Conservation (phyloP, 2,888 invertebrate species). For the Reticulitermes lucifugus region DNA sequence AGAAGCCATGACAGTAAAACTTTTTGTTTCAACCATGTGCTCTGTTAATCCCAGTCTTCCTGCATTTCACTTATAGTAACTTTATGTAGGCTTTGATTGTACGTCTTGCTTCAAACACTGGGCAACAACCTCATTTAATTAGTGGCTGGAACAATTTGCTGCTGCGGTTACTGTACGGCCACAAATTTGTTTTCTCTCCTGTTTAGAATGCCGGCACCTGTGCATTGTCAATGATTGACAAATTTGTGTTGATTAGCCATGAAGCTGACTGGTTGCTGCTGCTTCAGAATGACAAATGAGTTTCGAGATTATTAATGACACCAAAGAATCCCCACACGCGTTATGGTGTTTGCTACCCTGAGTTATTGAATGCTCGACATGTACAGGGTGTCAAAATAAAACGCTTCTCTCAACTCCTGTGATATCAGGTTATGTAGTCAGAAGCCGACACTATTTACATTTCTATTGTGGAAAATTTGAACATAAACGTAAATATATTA, state of each 20-base stretch:
- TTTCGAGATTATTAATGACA: constrained; percentile 35
- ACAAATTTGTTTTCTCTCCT: not conserved
- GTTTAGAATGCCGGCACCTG: not conserved
- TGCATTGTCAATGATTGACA: constrained; percentile 35
- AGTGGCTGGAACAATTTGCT: not conserved
- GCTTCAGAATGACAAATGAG: constrained; percentile 38
- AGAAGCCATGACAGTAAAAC: too few relatives aligned
- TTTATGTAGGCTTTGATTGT: too few relatives aligned
- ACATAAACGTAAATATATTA: too few relatives aligned
- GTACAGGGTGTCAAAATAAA: not conserved
- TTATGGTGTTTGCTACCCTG: not conserved
- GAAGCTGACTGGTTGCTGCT: not conserved
- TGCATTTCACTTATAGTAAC: too few relatives aligned
- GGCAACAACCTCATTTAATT: not conserved
- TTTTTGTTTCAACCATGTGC: too few relatives aligned
- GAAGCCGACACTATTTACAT: too few relatives aligned
- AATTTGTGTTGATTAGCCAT: constrained; percentile 41
- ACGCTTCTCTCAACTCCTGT: too few relatives aligned
- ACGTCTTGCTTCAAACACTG: not conserved
- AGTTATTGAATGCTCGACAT: constrained; percentile 15
- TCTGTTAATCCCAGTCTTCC: too few relatives aligned
- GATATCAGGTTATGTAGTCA: too few relatives aligned
- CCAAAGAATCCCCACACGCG: constrained; percentile 24
- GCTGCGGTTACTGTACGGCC: not conserved
- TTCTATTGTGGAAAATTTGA: too few relatives aligned